phyloP scores from a whole-genome alignment of 2,888 invertebrate species.

The Latrodectus hesperus region DNA sequence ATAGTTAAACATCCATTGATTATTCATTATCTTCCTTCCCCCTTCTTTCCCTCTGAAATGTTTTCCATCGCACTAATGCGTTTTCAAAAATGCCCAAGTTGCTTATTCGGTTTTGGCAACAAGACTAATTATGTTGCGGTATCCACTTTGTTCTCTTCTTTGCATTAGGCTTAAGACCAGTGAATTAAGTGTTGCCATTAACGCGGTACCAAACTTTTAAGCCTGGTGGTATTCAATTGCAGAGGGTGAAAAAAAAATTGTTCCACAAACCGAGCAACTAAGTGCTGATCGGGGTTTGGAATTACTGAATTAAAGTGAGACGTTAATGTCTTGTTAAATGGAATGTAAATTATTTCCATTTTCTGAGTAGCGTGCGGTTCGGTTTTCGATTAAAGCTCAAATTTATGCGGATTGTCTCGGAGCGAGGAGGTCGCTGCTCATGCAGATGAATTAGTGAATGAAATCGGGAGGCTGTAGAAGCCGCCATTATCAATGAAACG shows the following conservation, averaged over 20 bases:
- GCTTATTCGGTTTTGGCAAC: constrained; percentile 1
- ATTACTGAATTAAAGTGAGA: constrained; percentile 2
- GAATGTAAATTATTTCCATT: constrained; percentile 5
- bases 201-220: background rate
- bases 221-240: background rate
- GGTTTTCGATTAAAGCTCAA: background rate
- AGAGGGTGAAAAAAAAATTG: background rate
- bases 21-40: constrained; percentile 14
- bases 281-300: background rate
- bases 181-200: background rate
- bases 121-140: constrained; percentile 5
- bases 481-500: background rate
- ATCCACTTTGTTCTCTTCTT: background rate
- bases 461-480: background rate
- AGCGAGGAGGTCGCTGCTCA: background rate
- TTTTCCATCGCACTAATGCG: constrained; percentile 1
- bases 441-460: background rate
- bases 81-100: background rate
- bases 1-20: constrained; percentile 19
- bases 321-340: constrained; percentile 3
- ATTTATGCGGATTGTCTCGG: background rate
- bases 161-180: background rate
- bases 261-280: background rate
- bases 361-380: background rate
- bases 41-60: constrained; percentile 7